Base-by-base conservation (phyloP, 2,888 invertebrate species). In the Cephalotes varians region DNA sequence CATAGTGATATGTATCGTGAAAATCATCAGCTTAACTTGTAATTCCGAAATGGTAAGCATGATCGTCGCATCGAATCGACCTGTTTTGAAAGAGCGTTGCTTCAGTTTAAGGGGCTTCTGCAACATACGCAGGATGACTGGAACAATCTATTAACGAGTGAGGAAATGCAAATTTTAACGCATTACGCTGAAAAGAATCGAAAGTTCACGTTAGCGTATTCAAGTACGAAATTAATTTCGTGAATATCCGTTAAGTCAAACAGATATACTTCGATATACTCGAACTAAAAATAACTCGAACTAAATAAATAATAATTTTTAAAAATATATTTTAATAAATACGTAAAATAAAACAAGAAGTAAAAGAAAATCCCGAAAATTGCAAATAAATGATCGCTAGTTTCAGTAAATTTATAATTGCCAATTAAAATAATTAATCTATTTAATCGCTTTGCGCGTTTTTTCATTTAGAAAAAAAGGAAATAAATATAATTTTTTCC, bases 141-240 rank as follows among this genome's bases (percentile, higher is more conserved):
- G 76, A 12, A 28, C 18, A 37, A 65, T 28, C n/a, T 76, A 9
- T 7, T 40, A n/a, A 40, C 25, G 2, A 54, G 3, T 4, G 9
- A 54, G 64, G 76, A 76, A 76, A 54, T n/a, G 37, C 76, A 51
- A 25, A 65, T 76, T 40, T 51, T 76, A 65, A 54, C 28, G 12
- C 25, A 12, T n/a, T 65, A 65, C 12, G 65, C 51, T n/a, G 51
- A 76, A 12, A 51, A 51, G 9, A 28, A 28, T 51, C 76, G 76
- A 12, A 76, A 40, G 28, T 25, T 76, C 2, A 65, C 51, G 0
- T 28, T 76, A 15, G 51, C 28, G 10, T 76, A 76, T 76, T 76
- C 76, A 76, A 65, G 76, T 76, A 76, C 15, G 65, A 64, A 76
- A 28, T 28, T 6, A 56, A 67, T 31, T 56, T 56, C 15, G 12